A percentile compares a stretch with the other conserved stretches of the same genome.
phyloP scores from a whole-genome alignment of 2,113 vertebrate genomes.

The Marmota flaviventris region DNA sequence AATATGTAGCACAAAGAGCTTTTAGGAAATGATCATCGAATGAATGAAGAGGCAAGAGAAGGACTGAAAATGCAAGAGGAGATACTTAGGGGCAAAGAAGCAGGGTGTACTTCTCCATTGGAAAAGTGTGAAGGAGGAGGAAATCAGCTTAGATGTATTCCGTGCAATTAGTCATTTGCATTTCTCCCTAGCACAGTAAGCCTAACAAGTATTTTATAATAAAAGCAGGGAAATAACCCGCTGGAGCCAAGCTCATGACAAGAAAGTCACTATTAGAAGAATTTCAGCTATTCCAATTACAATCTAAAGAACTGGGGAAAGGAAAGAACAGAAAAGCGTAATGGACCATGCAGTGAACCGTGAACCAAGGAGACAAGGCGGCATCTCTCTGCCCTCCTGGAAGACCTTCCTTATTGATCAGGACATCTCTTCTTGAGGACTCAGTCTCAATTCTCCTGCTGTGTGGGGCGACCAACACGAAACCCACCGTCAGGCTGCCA shows the following conservation, averaged over 20 bases:
- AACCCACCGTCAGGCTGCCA: fast-evolving
- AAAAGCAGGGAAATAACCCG: not conserved
- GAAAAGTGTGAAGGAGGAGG: not conserved
- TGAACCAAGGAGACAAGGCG: not conserved
- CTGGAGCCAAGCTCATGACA: not conserved
- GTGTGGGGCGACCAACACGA: fast-evolving
- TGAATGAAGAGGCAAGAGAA: not conserved
- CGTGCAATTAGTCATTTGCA: not conserved
- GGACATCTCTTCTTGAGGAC: fast-evolving
- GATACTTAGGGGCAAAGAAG: not conserved
- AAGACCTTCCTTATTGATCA: not conserved
- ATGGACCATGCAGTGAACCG: fast-evolving
- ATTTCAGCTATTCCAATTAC: not conserved
- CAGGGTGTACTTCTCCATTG: not conserved
- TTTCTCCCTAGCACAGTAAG: not conserved
- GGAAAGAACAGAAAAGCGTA: not conserved
- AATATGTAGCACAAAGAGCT: not conserved
- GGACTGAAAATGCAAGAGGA: not conserved
- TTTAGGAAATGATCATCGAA: not conserved
- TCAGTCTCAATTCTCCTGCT: too few relatives aligned
- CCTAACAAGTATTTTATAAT: not conserved
- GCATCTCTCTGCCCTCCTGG: not conserved
- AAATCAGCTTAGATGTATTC: not conserved
- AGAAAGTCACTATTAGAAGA: not conserved
- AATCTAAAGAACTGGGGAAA: not conserved